Conservation (phyloP, 2,113 vertebrate species). For the Vulpes lagopus region DNA sequence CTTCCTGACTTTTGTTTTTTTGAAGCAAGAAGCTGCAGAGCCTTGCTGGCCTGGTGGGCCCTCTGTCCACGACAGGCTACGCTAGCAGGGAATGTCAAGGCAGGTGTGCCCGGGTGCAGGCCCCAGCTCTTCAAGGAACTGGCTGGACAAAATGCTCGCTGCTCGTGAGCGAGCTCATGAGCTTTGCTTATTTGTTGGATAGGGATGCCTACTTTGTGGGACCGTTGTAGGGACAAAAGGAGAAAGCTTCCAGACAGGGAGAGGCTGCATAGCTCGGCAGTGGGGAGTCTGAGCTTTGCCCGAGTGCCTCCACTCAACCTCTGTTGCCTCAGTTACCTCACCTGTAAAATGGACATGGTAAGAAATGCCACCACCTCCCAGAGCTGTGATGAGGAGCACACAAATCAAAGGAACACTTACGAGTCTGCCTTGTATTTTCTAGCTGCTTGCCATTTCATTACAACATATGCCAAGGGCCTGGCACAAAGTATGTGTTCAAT, state of each 20-base stretch:
- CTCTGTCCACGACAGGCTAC: fast-evolving
- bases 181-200: neutral
- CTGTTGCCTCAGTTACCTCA: neutral
- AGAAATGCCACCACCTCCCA: neutral
- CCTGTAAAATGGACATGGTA: neutral
- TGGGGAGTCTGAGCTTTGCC: no score
- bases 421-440: neutral
- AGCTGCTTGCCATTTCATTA: neutral
- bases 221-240: fast-evolving
- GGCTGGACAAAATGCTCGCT: fast-evolving
- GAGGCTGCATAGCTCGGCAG: neutral
- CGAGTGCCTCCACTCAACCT: neutral
- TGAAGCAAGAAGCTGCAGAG: conserved; percentile 1
- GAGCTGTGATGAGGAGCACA: neutral
- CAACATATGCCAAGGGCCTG: neutral
- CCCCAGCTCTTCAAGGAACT: neutral
- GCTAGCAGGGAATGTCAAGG: neutral
- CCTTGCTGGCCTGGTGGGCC: no score
- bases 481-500: neutral
- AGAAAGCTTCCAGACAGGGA: neutral
- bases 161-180: neutral
- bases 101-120: fast-evolving
- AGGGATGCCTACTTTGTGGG: fast-evolving
- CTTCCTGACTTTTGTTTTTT: neutral
- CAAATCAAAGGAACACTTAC: fast-evolving